Conservation (phyloP, 2,888 invertebrate genomes). For the Campoletis raptor region DNA sequence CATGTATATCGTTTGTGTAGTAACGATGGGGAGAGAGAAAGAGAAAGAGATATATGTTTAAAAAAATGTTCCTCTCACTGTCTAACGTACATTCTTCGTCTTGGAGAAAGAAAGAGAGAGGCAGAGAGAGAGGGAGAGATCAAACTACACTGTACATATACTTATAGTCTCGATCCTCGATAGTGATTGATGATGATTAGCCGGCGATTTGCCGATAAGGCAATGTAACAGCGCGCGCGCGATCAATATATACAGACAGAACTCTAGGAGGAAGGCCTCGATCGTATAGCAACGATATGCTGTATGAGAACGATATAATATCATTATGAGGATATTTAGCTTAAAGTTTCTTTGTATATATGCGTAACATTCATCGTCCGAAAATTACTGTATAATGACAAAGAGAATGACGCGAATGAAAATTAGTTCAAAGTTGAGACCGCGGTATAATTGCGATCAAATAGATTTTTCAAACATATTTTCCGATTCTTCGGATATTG, state of each 20-base stretch:
- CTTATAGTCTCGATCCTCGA: slow-evolving; percentile 76
- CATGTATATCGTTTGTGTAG: slow-evolving; percentile 19
- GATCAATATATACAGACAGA: slow-evolving; percentile 59
- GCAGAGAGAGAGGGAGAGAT: slow-evolving; percentile 6
- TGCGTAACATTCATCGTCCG: slow-evolving; percentile 74
- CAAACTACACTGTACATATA: slow-evolving; percentile 62
- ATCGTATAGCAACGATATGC: slow-evolving; percentile 75
- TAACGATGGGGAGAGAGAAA: slow-evolving; percentile 29
- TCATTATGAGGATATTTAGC: slow-evolving; percentile 77
- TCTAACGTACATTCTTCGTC: slow-evolving; percentile 35
- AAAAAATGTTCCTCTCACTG: slow-evolving; percentile 56
- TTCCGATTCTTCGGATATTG: neutral
- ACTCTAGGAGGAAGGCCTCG: slow-evolving; percentile 48
- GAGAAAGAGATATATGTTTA: slow-evolving; percentile 32
- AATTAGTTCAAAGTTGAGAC: slow-evolving; percentile 11
- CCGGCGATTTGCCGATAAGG: slow-evolving; percentile 83
- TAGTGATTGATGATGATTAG: slow-evolving; percentile 85
- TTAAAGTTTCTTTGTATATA: slow-evolving; percentile 66
- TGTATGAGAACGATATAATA: slow-evolving; percentile 48
- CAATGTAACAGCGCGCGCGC: slow-evolving; percentile 79
- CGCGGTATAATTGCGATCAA: slow-evolving; percentile 1
- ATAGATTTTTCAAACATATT: neutral
- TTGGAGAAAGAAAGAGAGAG: slow-evolving; percentile 29
- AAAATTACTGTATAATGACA: slow-evolving; percentile 80
- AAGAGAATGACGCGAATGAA: slow-evolving; percentile 28